phyloP scores from a whole-genome alignment of 35 echinoderm and acorn worm genomes.

The Patiria miniata region DNA sequence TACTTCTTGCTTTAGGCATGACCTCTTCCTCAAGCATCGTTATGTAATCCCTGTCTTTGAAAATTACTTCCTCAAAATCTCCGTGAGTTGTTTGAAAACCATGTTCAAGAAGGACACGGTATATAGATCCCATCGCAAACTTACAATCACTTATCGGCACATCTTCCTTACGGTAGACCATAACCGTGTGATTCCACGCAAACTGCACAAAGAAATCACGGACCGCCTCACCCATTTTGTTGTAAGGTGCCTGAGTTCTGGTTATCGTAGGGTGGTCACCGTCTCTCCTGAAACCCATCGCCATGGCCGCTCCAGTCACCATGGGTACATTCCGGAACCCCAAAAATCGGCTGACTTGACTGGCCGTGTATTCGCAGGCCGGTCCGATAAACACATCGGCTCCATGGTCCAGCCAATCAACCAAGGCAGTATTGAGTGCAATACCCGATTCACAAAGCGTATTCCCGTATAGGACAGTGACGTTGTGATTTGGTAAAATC shows the following conservation, averaged over 20 bases:
- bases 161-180: background rate
- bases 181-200: background rate
- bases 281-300: conserved; percentile 30
- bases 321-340: conserved; percentile 82
- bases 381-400: conserved; percentile 73
- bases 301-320: conserved; percentile 67
- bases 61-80: background rate
- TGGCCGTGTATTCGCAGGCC: conserved; percentile 61
- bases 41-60: background rate
- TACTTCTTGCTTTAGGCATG: conserved; percentile 47
- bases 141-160: background rate
- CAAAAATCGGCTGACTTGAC: conserved; percentile 56
- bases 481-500: conserved; percentile 26
- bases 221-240: conserved; percentile 15
- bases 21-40: conserved; percentile 11
- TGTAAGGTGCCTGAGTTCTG: conserved; percentile 28
- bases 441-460: background rate
- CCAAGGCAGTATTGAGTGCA: background rate
- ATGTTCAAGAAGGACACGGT: background rate
- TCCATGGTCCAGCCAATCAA: background rate
- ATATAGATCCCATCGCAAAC: conserved; percentile 16
- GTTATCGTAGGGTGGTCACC: background rate
- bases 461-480: background rate
- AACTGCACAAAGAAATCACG: background rate
- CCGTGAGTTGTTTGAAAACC: background rate